These are phyloP conservation scores for Marcusenius ussheri DNA, from an alignment of 2,113 vertebrate genomes.

Conservation along the genomic window DNA sequence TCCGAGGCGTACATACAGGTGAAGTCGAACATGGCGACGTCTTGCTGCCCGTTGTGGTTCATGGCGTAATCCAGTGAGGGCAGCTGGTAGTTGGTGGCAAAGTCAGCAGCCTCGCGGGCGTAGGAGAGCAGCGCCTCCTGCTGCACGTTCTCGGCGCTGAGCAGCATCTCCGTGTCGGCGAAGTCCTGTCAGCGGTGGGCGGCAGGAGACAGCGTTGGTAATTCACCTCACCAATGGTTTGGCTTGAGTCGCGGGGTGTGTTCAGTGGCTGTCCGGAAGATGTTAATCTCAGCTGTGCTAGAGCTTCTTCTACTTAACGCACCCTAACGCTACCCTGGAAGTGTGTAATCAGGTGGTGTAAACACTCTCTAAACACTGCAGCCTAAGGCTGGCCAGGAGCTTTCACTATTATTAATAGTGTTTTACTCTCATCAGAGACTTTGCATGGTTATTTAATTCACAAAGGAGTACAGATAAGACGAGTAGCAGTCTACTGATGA, in stretches of 20 bases:
- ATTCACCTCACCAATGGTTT: background rate
- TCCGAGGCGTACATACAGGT: conserved; percentile 96
- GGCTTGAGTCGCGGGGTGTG: background rate
- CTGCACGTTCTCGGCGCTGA: conserved; percentile 81
- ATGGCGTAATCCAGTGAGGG: conserved; percentile 88
- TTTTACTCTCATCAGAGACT: background rate
- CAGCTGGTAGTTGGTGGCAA: conserved; percentile 90
- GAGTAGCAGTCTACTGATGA: background rate
- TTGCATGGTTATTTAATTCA: background rate
- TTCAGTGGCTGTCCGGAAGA: background rate
- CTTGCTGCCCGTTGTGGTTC: conserved; percentile 85
- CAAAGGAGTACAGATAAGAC: background rate
- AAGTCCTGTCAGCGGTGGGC: conserved; percentile 68
- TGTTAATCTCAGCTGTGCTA: background rate
- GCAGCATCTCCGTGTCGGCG: conserved; percentile 77
- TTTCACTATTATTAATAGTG: conserved; percentile 7
- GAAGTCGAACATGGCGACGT: conserved; percentile 98
- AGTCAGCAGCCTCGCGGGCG: conserved; percentile 89
- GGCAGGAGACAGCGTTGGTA: background rate
- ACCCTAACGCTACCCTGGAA: background rate
- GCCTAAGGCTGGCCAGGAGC: background rate
- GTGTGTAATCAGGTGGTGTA: background rate
- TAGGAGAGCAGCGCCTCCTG: conserved; percentile 87
- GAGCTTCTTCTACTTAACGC: background rate
- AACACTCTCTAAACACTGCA: background rate